A percentile compares a stretch with the other conserved stretches of the same genome.
These are phyloP conservation scores for Synchiropus splendidus DNA, from an alignment of 2,113 vertebrate genomes.

Conservation along the genomic window DNA sequence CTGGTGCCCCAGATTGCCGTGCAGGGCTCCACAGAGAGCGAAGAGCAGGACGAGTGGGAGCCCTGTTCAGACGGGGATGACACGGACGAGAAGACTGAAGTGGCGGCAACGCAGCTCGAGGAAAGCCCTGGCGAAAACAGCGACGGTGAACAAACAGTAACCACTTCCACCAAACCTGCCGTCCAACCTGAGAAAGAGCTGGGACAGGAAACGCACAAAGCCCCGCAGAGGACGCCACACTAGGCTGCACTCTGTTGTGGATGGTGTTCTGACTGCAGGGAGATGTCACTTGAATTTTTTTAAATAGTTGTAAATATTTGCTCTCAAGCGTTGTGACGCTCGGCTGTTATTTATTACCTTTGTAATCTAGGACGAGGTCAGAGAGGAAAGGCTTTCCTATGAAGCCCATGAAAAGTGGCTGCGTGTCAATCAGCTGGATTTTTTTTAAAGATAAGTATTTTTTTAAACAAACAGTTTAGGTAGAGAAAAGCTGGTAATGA, in stretches of 20 bases:
- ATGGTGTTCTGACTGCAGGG: neutral
- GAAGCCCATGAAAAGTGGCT: slow-evolving; percentile 37
- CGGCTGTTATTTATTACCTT: slow-evolving; percentile 76
- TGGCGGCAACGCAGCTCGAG: slow-evolving; percentile 9
- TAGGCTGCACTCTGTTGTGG: neutral
- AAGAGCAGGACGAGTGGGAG: slow-evolving; percentile 70
- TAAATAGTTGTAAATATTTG: slow-evolving; percentile 44
- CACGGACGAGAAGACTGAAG: slow-evolving; percentile 5
- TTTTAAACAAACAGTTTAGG: slow-evolving; percentile 32
- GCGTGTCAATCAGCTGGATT: slow-evolving; percentile 35
- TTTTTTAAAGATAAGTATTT: slow-evolving; percentile 44
- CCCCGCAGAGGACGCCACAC: slow-evolving; percentile 25
- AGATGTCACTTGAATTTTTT: slow-evolving; percentile 61
- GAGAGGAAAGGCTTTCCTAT: slow-evolving; percentile 50
- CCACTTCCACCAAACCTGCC: slow-evolving; percentile 4
- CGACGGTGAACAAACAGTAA: slow-evolving; percentile 11
- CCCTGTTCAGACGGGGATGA: slow-evolving; percentile 64
- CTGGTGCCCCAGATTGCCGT: slow-evolving; percentile 83
- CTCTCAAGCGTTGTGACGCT: slow-evolving; percentile 20
- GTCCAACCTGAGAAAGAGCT: slow-evolving; percentile 11
- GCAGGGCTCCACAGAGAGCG: slow-evolving; percentile 75
- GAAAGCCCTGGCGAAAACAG: slow-evolving; percentile 4
- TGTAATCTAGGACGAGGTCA: slow-evolving; percentile 53
- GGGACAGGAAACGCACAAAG: slow-evolving; percentile 21
- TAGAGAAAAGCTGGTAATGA: slow-evolving; percentile 13